phyloP scores from a whole-genome alignment of 2,113 vertebrate genomes.

The Erpornis zantholeuca region DNA sequence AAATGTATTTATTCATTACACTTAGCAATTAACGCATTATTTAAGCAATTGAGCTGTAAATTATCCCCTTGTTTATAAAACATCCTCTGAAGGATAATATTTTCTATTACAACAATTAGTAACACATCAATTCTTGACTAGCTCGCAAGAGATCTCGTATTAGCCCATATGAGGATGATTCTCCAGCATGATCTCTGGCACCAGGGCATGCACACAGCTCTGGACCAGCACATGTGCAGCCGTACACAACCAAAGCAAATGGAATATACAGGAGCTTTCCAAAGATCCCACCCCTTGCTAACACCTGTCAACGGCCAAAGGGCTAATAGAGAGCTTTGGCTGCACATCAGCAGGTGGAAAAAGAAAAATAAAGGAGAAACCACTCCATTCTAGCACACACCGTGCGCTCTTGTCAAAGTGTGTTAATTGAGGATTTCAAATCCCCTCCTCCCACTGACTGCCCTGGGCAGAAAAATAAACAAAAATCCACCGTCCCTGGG shows the following conservation, averaged over 20 bases:
- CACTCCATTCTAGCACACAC: not conserved
- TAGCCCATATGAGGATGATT: not conserved
- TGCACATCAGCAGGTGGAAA: not conserved
- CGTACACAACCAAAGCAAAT: not conserved
- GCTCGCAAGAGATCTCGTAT: not conserved
- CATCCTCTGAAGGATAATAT: slow-evolving; percentile 2
- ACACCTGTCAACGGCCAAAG: not conserved
- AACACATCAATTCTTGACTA: slow-evolving; percentile 6
- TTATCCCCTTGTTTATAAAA: slow-evolving; percentile 49
- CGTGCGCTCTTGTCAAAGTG: not conserved
- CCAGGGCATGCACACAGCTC: not conserved
- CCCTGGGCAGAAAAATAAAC: not conserved
- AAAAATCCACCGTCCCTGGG: not conserved
- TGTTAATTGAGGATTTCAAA: not conserved
- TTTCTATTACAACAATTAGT: slow-evolving; percentile 34
- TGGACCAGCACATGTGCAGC: not conserved
- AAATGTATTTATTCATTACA: slow-evolving; percentile 23
- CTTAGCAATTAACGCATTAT: slow-evolving; percentile 22
- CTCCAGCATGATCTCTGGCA: not conserved
- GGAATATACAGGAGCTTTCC: not conserved
- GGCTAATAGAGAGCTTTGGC: not conserved
- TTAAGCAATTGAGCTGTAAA: slow-evolving; percentile 37
- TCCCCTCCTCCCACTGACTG: not conserved
- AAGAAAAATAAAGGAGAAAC: not conserved
- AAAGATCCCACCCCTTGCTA: not conserved